Evolutionary conservation across 2,888 invertebrate species (phyloP).

Genomic region (Eutolmus rufibarbis): DNA sequence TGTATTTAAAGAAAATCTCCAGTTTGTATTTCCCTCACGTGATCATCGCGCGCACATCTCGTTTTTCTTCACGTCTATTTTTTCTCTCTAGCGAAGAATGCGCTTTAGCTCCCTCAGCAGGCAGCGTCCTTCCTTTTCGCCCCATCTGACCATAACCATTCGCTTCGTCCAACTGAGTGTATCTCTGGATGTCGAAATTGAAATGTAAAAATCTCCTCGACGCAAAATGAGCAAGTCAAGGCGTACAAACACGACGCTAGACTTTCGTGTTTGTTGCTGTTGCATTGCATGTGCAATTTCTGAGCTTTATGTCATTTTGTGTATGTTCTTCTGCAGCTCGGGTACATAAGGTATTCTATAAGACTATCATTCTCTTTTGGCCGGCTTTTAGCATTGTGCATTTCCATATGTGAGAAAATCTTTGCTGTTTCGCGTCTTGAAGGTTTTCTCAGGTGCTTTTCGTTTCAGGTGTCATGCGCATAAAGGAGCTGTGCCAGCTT

Average conservation of each 20-base stretch:
- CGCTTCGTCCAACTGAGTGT: background rate
- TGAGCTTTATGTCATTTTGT: background rate
- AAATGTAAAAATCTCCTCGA: constrained; percentile 1
- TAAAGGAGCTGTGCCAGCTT: background rate
- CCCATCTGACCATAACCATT: background rate
- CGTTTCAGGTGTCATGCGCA: constrained; percentile 5
- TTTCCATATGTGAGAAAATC: constrained; percentile 9
- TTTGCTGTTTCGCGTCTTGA: background rate
- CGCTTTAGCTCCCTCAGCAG: background rate
- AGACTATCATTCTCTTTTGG: background rate
- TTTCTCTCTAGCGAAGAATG: background rate
- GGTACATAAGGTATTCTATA: background rate
- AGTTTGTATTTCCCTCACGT: background rate
- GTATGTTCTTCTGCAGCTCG: background rate
- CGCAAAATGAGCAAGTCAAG: background rate
- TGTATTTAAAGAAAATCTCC: background rate
- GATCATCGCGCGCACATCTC: background rate
- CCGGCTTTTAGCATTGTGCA: background rate
- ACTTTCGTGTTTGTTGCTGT: background rate
- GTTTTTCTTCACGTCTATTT: background rate
- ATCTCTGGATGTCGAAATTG: constrained; percentile 23
- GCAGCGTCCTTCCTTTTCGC: background rate
- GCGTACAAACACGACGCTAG: background rate
- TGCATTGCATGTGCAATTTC: background rate
- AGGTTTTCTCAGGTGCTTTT: background rate